Base-by-base conservation (phyloP, 2,113 vertebrate species). In the Thryonomys swinderianus region DNA sequence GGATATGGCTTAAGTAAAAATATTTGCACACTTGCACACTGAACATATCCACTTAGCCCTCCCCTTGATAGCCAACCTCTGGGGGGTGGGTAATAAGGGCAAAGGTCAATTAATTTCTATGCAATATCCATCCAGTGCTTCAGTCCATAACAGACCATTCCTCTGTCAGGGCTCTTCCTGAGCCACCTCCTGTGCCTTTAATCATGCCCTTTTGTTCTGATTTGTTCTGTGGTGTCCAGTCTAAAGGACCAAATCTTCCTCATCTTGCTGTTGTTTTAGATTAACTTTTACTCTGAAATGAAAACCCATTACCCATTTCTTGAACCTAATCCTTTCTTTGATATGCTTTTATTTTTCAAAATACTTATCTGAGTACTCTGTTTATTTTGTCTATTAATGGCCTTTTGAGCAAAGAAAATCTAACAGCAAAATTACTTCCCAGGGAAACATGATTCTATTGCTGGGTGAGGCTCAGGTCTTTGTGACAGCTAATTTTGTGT, bases 61-160 rank as follows among this genome's bases (percentile, higher is more conserved):
- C 12, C 27, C 23, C 30, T 45, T 5, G 21, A 8, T 82, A 27
- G 2, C 40, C 18, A 79, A 16, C 40, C 85, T 94, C 87, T 61
- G 3, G 53, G 73, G 40, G 16, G n/a, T n/a, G 34, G 74, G 21
- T 71, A 91, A 37, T 45, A 53, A 94, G 34, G 55, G 48, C 23
- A 59, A 78, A 80, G 95, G 64, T 74, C n/a, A 71, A 48, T 86
- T 87, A 74, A 69, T 96, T 92, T 81, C 59, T 66, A 4, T 81
- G 84, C 88, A 90, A 66, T 84, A 81, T 40, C 45, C 6, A 37
- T 86, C 79, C 45, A 17, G 30, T 18, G 12, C 62, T 74, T 62
- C 71, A 82, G 82, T 79, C 40, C 73, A 20, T n/a, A 76, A 48
- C 7, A 59, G 69, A n/a, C 23, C 45, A 90, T 37, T 93, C 67